Conservation (phyloP, 2,888 invertebrate genomes). For the Arenicola marina region DNA sequence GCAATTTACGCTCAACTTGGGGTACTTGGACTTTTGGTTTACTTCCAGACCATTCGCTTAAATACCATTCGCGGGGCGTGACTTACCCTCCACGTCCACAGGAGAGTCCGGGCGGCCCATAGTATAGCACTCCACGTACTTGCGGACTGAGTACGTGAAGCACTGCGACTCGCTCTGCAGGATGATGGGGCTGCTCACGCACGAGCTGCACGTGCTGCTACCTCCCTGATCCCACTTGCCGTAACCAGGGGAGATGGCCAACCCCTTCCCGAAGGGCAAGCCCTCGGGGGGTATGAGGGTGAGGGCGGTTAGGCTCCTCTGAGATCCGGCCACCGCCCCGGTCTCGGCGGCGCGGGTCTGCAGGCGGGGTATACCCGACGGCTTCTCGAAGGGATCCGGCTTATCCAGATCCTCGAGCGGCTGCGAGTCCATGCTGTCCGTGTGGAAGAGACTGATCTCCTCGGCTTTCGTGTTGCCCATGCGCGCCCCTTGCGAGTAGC, state of each 20-base stretch:
- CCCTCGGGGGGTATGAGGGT: conserved; percentile 15
- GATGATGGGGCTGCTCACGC: conserved; percentile 50
- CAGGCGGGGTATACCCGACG: background rate
- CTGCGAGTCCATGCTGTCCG: conserved; percentile 18
- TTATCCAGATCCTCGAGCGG: conserved; percentile 7
- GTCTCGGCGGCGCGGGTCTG: background rate
- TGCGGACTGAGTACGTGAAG: conserved; percentile 56
- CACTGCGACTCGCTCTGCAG: conserved; percentile 56
- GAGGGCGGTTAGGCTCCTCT: conserved; percentile 5
- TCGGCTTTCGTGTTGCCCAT: conserved; percentile 10
- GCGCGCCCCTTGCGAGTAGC: conserved; percentile 21
- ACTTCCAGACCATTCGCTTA: too few species aligned
- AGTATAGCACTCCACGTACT: conserved; percentile 41
- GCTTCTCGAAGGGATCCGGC: conserved; percentile 15
- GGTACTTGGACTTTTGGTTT: too few species aligned
- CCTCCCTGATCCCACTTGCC: conserved; percentile 18
- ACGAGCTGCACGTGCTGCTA: conserved; percentile 68
- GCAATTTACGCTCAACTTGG: too few species aligned
- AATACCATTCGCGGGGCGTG: too few species aligned
- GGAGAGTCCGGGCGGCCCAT: conserved; percentile 41
- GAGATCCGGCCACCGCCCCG: background rate
- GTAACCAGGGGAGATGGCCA: conserved; percentile 29
- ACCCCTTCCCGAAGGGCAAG: conserved; percentile 12
- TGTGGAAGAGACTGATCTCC: conserved; percentile 23
- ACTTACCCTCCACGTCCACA: conserved; percentile 49